Percentiles rank a stretch among this genome's conserved stretches.
Conservation (phyloP, 2,797 vertebrate species). For the Sebastes kiyomatsui region DNA sequence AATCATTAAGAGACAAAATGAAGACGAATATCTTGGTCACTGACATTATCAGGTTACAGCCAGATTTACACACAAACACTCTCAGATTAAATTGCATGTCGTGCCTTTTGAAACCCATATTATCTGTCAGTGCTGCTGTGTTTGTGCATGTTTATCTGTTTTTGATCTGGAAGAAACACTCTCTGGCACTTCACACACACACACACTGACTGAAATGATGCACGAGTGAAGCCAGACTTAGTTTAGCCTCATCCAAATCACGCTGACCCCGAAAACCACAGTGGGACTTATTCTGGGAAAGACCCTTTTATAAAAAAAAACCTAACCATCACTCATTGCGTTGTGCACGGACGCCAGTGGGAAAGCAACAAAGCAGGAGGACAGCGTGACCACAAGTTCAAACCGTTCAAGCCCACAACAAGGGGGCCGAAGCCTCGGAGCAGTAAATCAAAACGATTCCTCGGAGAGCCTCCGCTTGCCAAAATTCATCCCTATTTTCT, state of each 20-base stretch:
- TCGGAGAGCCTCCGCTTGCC: slow-evolving; percentile 40
- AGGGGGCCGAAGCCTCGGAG: slow-evolving; percentile 39
- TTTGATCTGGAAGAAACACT: slow-evolving; percentile 36
- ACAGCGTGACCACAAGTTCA: slow-evolving; percentile 53
- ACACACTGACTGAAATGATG: slow-evolving; percentile 34
- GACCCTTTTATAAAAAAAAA: slow-evolving; percentile 45
- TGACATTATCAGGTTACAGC: background rate
- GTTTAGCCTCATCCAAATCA: slow-evolving; percentile 51
- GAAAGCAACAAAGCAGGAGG: slow-evolving; percentile 45
- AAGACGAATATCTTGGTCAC: background rate
- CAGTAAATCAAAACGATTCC: slow-evolving; percentile 61
- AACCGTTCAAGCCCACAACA: slow-evolving; percentile 43
- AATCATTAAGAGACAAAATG: background rate
- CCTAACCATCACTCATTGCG: slow-evolving; percentile 55
- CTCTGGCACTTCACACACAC: slow-evolving; percentile 19
- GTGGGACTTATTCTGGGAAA: slow-evolving; percentile 69
- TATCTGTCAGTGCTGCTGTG: background rate
- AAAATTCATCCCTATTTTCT: slow-evolving; percentile 43
- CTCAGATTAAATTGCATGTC: no score
- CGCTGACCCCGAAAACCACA: slow-evolving; percentile 61
- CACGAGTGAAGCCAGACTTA: slow-evolving; percentile 17
- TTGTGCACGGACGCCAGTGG: slow-evolving; percentile 32
- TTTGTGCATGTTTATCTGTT: background rate
- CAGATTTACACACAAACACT: background rate
- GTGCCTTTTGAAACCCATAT: background rate